Evolutionary conservation across 2,113 vertebrate species (phyloP).

Genomic region (Fulica atra): DNA sequence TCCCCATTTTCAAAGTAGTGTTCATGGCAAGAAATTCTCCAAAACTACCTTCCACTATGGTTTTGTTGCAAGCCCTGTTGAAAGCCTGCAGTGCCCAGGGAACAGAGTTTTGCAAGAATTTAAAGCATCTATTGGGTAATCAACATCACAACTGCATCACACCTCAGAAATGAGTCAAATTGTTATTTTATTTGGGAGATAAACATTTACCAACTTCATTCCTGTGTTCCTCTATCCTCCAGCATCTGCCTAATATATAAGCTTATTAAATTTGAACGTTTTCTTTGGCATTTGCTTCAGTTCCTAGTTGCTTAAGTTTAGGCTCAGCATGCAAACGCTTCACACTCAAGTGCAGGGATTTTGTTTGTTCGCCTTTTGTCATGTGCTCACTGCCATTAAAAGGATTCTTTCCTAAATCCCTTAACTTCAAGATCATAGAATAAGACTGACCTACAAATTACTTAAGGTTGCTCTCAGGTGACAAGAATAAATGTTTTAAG

Average conservation of each 20-base stretch:
- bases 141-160: neutral
- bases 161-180: neutral
- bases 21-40: neutral
- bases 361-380: neutral
- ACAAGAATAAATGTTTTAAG: neutral
- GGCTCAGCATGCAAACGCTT: neutral
- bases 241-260: neutral
- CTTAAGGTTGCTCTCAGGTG: neutral
- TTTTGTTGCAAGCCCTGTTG: neutral
- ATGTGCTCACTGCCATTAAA: neutral
- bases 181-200: neutral
- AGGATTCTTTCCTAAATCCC: neutral
- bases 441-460: neutral
- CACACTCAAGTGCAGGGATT: neutral
- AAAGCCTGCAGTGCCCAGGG: neutral
- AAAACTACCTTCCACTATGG: neutral
- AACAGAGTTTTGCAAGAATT: neutral
- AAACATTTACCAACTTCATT: conserved; percentile 8
- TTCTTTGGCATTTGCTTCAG: neutral
- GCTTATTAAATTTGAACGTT: neutral
- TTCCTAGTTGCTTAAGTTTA: neutral
- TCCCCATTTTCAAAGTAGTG: neutral
- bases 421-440: neutral
- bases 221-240: neutral
- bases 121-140: neutral